Conservation (phyloP, 2,113 vertebrate species). For the Symphodus melops region DNA sequence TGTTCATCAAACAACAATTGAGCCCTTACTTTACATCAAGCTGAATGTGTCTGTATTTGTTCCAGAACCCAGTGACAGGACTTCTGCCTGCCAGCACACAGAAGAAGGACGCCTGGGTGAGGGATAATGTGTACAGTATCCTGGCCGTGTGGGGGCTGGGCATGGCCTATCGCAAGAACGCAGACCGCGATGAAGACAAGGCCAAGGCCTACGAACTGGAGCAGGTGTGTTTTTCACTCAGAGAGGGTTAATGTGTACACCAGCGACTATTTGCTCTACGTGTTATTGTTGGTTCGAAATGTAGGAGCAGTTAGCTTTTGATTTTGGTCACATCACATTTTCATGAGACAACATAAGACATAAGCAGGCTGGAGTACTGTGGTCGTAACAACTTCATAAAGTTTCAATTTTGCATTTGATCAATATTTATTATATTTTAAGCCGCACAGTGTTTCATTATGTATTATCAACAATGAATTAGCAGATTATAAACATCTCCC, state of each 20-base stretch:
- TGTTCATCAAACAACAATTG: too few relatives aligned
- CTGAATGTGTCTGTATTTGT: slow-evolving; percentile 24
- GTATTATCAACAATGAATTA: too few relatives aligned
- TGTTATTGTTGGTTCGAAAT: slow-evolving; percentile 2
- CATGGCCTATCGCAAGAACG: slow-evolving; percentile 98
- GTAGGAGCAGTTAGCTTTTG: background rate
- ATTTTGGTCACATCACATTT: background rate
- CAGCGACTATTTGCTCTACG: slow-evolving; percentile 9
- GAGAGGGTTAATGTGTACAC: slow-evolving; percentile 18
- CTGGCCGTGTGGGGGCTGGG: slow-evolving; percentile 96
- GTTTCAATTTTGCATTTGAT: too few relatives aligned
- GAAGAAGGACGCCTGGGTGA: slow-evolving; percentile 96
- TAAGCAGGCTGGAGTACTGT: background rate
- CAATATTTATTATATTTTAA: too few relatives aligned
- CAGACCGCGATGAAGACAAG: slow-evolving; percentile 96
- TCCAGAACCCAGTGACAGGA: slow-evolving; percentile 94
- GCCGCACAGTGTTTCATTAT: too few relatives aligned
- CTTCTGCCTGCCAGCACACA: slow-evolving; percentile 91
- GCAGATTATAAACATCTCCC: too few relatives aligned
- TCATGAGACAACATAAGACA: background rate
- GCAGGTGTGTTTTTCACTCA: slow-evolving; percentile 84
- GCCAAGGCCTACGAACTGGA: slow-evolving; percentile 98
- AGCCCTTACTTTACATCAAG: background rate
- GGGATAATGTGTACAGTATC: slow-evolving; percentile 97
- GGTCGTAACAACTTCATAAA: too few relatives aligned